These are phyloP conservation scores for Microplitis mediator DNA, from an alignment of 1,140 invertebrate species.

Conservation along the genomic window DNA sequence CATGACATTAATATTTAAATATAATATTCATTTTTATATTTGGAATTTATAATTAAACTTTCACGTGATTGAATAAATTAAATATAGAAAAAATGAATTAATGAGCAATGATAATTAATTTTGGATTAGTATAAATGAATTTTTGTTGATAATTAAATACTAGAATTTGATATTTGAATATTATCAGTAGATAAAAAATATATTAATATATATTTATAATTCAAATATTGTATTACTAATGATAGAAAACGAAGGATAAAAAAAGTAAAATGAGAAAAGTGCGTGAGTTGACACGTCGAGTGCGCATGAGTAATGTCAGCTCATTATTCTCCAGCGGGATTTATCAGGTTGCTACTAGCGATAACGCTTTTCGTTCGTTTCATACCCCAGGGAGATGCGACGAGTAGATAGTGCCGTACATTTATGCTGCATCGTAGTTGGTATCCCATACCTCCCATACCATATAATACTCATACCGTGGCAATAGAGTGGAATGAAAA, in stretches of 20 bases:
- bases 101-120: too few species aligned
- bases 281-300: constrained; percentile 39
- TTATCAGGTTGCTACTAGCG: constrained; percentile 52
- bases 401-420: constrained; percentile 44
- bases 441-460: background rate
- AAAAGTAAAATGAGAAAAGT: background rate
- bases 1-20: too few species aligned
- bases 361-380: constrained; percentile 52
- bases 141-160: too few species aligned
- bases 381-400: constrained; percentile 41
- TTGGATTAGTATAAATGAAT: too few species aligned
- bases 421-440: constrained; percentile 32
- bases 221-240: background rate
- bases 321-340: constrained; percentile 55
- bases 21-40: background rate
- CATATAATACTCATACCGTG: background rate
- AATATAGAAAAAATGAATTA: background rate
- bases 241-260: too few species aligned
- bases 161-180: too few species aligned
- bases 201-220: background rate
- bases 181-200: background rate
- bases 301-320: constrained; percentile 50
- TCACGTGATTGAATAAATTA: background rate
- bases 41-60: background rate
- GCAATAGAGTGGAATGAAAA: background rate